Conservation (phyloP, 2,113 vertebrate genomes). For the Nothocercus nigrocapillus region DNA sequence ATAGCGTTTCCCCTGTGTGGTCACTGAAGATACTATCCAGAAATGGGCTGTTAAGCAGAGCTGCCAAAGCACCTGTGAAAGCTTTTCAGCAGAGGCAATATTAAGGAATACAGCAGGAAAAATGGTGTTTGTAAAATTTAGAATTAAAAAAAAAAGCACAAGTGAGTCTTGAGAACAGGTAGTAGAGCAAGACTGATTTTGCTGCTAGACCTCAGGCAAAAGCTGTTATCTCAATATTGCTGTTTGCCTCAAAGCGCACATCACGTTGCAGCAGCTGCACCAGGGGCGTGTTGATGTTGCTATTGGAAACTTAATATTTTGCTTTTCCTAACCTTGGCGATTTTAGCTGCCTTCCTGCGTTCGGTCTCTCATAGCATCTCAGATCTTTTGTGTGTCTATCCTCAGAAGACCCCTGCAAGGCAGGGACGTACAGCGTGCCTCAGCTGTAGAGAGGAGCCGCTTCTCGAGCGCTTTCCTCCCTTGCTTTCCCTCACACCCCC, state of each 20-base stretch:
- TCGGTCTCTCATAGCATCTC: background rate
- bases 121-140: background rate
- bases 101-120: background rate
- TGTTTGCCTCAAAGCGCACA: background rate
- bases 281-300: background rate
- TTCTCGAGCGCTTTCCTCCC: background rate
- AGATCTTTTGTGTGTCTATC: background rate
- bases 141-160: background rate
- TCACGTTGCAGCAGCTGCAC: background rate
- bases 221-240: background rate
- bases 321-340: background rate
- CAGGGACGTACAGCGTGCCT: background rate
- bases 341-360: background rate
- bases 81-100: background rate
- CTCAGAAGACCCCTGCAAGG: background rate
- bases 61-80: background rate
- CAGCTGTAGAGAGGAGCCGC: background rate
- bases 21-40: background rate
- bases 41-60: background rate
- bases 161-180: background rate
- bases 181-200: background rate
- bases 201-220: background rate
- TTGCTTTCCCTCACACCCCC: slow-evolving; percentile 33
- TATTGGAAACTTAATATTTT: slow-evolving; percentile 37
- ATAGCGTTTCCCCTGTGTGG: background rate